A percentile compares a stretch with the other conserved stretches of the same genome.
Conservation (phyloP, 2,888 invertebrate species). For the Micoletzkya japonica region DNA sequence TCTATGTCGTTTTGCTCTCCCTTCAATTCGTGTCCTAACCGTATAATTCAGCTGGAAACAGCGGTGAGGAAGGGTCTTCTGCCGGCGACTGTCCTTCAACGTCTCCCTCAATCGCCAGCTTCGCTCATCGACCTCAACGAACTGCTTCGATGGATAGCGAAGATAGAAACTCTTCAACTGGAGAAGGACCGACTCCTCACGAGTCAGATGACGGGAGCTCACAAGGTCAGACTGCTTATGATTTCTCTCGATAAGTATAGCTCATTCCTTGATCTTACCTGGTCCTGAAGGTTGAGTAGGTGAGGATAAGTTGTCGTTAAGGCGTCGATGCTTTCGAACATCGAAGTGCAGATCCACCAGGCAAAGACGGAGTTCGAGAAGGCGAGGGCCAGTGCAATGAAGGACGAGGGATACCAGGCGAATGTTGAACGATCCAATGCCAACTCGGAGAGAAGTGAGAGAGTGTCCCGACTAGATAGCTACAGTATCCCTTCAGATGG, state of each 20-base stretch:
- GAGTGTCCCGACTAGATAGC: background rate
- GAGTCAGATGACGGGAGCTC: background rate
- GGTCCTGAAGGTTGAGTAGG: no score
- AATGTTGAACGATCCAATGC: background rate
- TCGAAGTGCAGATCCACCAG: constrained; percentile 6
- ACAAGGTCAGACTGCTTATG: constrained; percentile 7
- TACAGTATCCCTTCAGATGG: background rate
- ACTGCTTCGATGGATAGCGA: constrained; percentile 32
- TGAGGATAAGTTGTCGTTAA: background rate
- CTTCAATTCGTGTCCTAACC: no score
- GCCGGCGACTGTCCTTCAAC: constrained; percentile 3
- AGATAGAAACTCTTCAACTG: constrained; percentile 27
- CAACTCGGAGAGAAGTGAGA: no score
- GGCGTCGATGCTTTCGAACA: background rate
- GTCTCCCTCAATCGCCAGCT: constrained; percentile 27
- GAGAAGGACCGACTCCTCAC: constrained; percentile 14
- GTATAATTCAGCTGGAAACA: constrained; percentile 6
- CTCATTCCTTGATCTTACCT: no score
- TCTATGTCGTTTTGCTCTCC: no score
- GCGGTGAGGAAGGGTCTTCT: constrained; percentile 24
- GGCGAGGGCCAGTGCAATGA: constrained; percentile 1
- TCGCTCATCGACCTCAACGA: constrained; percentile 32
- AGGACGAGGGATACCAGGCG: constrained; percentile 7
- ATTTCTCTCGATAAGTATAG: no score
- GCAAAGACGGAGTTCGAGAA: constrained; percentile 6